Evolutionary conservation across 2,797 vertebrate genomes (phyloP), one percentile per base, ranked within the genome.

Genomic region (Zenarchopterus dispar): DNA sequence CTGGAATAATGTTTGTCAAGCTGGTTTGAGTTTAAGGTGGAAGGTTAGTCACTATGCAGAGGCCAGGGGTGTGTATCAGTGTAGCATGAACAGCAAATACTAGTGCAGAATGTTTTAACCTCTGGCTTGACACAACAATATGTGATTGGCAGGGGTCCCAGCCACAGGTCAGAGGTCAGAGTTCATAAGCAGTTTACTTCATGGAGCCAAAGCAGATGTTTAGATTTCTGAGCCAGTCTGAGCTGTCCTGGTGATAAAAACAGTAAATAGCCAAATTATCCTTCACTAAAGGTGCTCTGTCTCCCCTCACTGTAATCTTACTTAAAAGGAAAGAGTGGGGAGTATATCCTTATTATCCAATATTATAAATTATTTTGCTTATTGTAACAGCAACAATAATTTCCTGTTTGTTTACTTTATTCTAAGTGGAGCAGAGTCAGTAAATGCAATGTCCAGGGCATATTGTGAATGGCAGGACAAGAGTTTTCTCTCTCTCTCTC

Each of bases 121-220:
- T 79, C 67, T 28, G 77, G 80, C 78, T 81, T 63, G 58, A 53
- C 19, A 44, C 68, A 63, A 84, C 87, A 82, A 79, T 81, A 67
- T 73, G 73, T 73, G 82, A 78, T 72, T 21, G 58, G 66, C 79
- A 71, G 79, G 82, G 78, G 85, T 75, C 63, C 51, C 44, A 15
- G 78, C 50, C 8, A 5, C 22, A 36, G 74, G 73, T 73, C 79
- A 75, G 42, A 69, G 78, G 69, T 13, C 61, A 83, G 73, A 75
- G 88, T 86, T 91, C 85, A 85, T 3, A 2, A 69, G 45, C 39
- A 80, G 89, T 89, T 85, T 65, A 81, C 59, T 56, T 65, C 61
- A 2, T 46, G 70, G 64, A 88, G 69, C 70, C 78, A 81, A 90
- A 84, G 76, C 87, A 91, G 89, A 89, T 88, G 88, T 59, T 1